Percentiles rank a stretch among this genome's conserved stretches.
Conservation (phyloP, 2,797 vertebrate species). For the Danio choprae region DNA sequence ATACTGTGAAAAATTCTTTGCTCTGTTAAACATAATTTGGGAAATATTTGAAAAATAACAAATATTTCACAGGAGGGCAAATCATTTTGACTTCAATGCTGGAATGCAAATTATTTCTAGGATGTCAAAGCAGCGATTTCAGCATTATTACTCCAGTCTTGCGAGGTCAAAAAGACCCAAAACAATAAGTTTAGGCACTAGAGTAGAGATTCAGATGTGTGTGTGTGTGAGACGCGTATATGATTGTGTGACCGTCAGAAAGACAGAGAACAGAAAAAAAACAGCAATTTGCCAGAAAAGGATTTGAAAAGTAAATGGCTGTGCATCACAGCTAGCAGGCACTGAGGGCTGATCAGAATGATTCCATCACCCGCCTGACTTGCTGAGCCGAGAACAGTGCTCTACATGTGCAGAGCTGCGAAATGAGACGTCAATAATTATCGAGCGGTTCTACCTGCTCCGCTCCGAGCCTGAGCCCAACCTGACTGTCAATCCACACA, state of each 20-base stretch:
- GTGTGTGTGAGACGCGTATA: too few relatives aligned
- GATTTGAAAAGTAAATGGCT: slow-evolving; percentile 55
- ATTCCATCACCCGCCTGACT: slow-evolving; percentile 56
- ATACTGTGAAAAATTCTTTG: too few relatives aligned
- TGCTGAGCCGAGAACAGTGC: slow-evolving; percentile 34
- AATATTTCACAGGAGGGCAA: too few relatives aligned
- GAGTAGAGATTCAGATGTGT: not conserved
- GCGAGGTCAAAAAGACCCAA: not conserved
- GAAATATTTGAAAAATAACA: too few relatives aligned
- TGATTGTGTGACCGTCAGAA: slow-evolving; percentile 6
- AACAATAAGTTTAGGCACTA: not conserved
- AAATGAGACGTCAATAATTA: slow-evolving; percentile 65
- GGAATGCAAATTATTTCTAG: not conserved
- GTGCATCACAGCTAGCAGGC: slow-evolving; percentile 48
- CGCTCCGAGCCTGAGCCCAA: slow-evolving; percentile 30
- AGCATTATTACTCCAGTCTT: not conserved
- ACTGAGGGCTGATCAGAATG: slow-evolving; percentile 50
- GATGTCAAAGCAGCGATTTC: not conserved
- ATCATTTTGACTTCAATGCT: too few relatives aligned
- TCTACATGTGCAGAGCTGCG: slow-evolving; percentile 48
- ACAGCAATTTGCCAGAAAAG: slow-evolving; percentile 42
- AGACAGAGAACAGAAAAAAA: slow-evolving; percentile 8
- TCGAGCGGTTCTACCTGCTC: slow-evolving; percentile 54
- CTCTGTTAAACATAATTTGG: too few relatives aligned
- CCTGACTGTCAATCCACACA: slow-evolving; percentile 31